Percentiles rank a stretch among this genome's conserved stretches.
Conservation (phyloP, 2,113 vertebrate genomes). For the Apeltes quadracus region DNA sequence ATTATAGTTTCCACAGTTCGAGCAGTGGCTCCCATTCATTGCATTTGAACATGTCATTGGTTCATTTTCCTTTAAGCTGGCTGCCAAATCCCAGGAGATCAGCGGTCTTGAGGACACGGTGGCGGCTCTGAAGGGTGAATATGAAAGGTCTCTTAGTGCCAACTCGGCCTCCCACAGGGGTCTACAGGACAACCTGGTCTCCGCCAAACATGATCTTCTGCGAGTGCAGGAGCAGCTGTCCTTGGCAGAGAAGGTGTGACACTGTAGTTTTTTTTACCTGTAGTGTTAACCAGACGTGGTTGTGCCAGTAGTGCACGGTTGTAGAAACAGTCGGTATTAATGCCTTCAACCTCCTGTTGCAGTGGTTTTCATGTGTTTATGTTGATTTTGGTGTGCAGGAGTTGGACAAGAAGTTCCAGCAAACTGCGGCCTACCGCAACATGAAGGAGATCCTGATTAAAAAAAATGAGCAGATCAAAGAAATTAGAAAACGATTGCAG, state of each 20-base stretch:
- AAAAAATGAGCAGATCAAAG: conserved; percentile 97
- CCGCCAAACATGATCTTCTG: conserved; percentile 91
- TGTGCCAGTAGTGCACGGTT: neutral
- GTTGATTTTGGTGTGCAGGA: conserved; percentile 78
- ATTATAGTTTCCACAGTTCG: neutral
- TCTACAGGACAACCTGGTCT: conserved; percentile 88
- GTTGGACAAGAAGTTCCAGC: conserved; percentile 96
- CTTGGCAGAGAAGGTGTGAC: conserved; percentile 90
- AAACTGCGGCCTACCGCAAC: conserved; percentile 94
- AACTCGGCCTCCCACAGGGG: conserved; percentile 86
- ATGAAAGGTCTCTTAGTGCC: conserved; percentile 86
- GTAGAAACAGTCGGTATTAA: neutral
- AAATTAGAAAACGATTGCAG: conserved; percentile 87
- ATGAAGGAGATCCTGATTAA: conserved; percentile 97
- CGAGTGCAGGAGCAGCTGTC: conserved; percentile 90
- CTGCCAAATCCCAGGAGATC: conserved; percentile 82
- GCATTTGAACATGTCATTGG: neutral
- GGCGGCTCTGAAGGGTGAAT: conserved; percentile 86
- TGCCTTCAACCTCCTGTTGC: neutral
- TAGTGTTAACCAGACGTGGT: neutral
- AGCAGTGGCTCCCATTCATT: neutral
- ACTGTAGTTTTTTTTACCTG: neutral
- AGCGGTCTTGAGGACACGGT: conserved; percentile 88
- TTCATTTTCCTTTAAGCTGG: conserved; percentile 48
- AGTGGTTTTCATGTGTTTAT: conserved; percentile 15